Conservation (phyloP, 2,113 vertebrate genomes). For the Ranitomeya imitator region DNA sequence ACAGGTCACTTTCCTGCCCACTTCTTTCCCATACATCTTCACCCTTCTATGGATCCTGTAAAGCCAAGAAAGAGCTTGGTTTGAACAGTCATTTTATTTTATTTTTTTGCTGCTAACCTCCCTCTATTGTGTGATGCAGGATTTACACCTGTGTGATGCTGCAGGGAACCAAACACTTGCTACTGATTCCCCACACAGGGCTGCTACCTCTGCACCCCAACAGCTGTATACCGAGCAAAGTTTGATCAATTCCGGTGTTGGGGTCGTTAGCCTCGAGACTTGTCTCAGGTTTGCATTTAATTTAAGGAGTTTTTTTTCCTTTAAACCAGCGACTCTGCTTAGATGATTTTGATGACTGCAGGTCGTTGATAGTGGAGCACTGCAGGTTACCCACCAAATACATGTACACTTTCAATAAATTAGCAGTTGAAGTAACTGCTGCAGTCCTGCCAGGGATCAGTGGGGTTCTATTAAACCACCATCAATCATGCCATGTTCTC, state of each 20-base stretch:
- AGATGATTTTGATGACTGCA: conserved; percentile 29
- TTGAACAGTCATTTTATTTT: no score
- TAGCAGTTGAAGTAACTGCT: conserved; percentile 27
- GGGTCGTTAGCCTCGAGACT: background rate
- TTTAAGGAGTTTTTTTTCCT: background rate
- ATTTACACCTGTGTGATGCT: background rate
- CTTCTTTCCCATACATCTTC: no score
- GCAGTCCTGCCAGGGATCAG: conserved; percentile 58
- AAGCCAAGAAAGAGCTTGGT: no score
- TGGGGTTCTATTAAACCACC: conserved; percentile 69
- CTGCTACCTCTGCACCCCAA: background rate
- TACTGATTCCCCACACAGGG: no score
- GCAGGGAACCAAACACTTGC: no score
- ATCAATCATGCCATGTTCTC: conserved; percentile 76
- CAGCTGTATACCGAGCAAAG: background rate
- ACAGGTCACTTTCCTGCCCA: no score
- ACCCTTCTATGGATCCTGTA: no score
- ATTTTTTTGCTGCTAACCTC: no score
- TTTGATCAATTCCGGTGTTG: background rate
- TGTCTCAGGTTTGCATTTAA: background rate
- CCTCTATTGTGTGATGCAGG: no score
- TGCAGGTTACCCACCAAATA: conserved; percentile 58
- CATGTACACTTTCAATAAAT: conserved; percentile 43
- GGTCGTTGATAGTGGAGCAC: conserved; percentile 29
- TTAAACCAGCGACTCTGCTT: conserved; percentile 19